phyloP scores from a whole-genome alignment of 2,113 vertebrate species.

The Rhinoptilus africanus region DNA sequence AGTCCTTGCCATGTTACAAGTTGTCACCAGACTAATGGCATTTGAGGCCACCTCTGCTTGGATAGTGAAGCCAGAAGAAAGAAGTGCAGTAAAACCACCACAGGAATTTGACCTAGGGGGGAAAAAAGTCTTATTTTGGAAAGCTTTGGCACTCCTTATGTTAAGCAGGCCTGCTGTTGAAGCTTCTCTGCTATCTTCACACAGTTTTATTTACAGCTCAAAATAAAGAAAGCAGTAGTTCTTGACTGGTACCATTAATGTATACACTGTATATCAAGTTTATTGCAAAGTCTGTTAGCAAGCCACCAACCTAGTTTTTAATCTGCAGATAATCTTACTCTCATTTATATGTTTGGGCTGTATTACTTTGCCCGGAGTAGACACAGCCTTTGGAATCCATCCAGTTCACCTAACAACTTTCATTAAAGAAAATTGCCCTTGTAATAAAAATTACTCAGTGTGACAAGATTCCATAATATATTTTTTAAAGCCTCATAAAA shows the following conservation, averaged over 20 bases:
- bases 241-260: neutral
- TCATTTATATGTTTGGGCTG: slow-evolving; percentile 28
- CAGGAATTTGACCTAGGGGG: neutral
- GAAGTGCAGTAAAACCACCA: neutral
- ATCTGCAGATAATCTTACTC: slow-evolving; percentile 36
- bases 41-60: neutral
- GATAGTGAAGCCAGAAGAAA: neutral
- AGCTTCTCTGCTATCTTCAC: neutral
- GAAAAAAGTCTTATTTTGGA: neutral
- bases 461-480: slow-evolving; percentile 38
- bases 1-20: neutral
- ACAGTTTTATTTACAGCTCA: slow-evolving; percentile 37
- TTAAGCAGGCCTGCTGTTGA: neutral
- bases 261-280: neutral
- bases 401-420: slow-evolving; percentile 56
- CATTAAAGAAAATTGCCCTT: slow-evolving; percentile 58
- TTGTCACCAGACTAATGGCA: neutral
- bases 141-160: neutral
- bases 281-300: slow-evolving; percentile 18
- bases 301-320: slow-evolving; percentile 25
- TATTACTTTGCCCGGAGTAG: neutral
- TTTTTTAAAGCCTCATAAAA: slow-evolving; percentile 52
- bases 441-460: slow-evolving; percentile 60
- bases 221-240: neutral
- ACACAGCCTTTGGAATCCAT: slow-evolving; percentile 29